Evolutionary conservation across 2,113 vertebrate genomes (phyloP), one percentile per base, ranked within the genome.

Genomic region (Pimephales promelas): DNA sequence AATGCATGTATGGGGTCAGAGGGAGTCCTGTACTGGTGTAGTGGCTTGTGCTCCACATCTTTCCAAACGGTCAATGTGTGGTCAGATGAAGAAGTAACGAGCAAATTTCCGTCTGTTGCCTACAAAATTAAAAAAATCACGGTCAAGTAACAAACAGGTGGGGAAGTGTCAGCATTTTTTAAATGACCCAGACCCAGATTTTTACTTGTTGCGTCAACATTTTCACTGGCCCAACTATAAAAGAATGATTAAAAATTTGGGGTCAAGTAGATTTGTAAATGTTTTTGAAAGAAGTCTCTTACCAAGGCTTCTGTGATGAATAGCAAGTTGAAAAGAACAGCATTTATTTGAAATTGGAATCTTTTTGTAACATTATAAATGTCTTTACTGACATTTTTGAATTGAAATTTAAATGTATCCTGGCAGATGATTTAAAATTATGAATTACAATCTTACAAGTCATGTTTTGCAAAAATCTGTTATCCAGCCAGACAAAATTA

Each of bases 11-110:
- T 93, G 68, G 96, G 97, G 85, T 99, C 98, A 0, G 97, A 98
- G 0, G 95, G 93, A 0, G 96, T 97, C 90, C 94, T 97, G 94
- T 98, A 99, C 86, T 95, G 95, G 82, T 98, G 97, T 4, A 95
- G 90, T 47, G 97, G 96, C 87, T 98, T 98, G 90, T 96, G 95
- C 79, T 99, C 98, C 86, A 97, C 91, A 84, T 99, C 98, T 92
- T 98, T 99, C 98, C 98, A 99, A 49, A 98, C 93, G 0, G 95
- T 95, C 89, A 99, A 89, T 1, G 97, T 96, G 91, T 99, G 96
- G 90, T 99, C 98, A 0, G 96, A 96, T 59, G 98, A 99, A 16
- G 98, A 98, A 89, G 97, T 98, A 90, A 99, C 92, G 9, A 99
- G 89, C 87, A 97, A 16, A 3, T 96, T 97, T 86, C 96, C 95